Evolutionary conservation across 2,888 invertebrate genomes (phyloP), one percentile per base, ranked within the genome.

Genomic region (Spodoptera littoralis): DNA sequence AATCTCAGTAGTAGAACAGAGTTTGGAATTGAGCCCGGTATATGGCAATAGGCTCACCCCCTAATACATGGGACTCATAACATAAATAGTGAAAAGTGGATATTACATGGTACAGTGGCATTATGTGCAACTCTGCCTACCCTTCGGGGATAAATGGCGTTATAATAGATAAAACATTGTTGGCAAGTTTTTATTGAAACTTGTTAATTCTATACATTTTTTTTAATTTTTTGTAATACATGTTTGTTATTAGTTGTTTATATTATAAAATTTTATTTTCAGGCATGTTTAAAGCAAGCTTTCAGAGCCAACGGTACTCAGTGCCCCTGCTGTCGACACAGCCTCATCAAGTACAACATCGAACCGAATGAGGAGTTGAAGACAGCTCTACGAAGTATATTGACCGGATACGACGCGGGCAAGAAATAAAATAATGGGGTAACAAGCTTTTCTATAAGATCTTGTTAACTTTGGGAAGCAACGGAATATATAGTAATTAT

Each of bases 311-410:
- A 96, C 0, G 95, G 96, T 36, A 92, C 96, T 0, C 95, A 92
- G 74, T 98, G 98, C 83, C 97, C 98, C 0, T 95, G 95, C 60
- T 98, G 98, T 85, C 94, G 97, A 8, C 86, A 92, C 43, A 95
- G 95, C n/a, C 90, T 97, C 4, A 93, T 95, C 0, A 95, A 95
- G 68, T 92, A 95, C 66, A 95, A 92, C 49, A 87, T 96, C 70
- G 82, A 88, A n/a, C 80, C 94, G 0, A 98, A 98, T 83, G 89
- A 95, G 49, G 83, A 86, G 0, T 92, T 98, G 6, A 90, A 93
- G 41, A 83, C 90, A 1, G 95, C 96, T 0, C 91, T 98, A 3
- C 89, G 95, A 46, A 81, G 86, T 4, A 88, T 98, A 41, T 96
- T 97, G 85, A 96, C 97, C 0, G 97, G 97, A 0, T 97, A 97